A percentile compares a stretch with the other conserved stretches of the same genome.
phyloP scores from a whole-genome alignment of 2,888 invertebrate genomes.

The Volucella inanis region DNA sequence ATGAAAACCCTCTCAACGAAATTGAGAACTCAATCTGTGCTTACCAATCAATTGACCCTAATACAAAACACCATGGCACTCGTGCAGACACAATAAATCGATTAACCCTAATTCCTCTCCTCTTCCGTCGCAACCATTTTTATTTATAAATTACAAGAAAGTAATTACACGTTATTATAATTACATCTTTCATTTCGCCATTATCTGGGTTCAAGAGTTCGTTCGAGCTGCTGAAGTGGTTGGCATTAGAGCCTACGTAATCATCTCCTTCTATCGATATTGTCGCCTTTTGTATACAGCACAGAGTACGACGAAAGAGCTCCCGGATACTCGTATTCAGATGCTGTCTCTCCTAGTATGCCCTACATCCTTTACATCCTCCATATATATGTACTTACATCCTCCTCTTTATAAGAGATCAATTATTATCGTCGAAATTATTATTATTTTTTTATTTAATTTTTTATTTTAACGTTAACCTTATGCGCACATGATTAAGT shows the following conservation, averaged over 20 bases:
- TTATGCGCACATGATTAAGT: conserved; percentile 62
- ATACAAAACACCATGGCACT: too few species aligned
- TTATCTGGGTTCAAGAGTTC: conserved; percentile 32
- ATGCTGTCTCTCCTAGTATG: not conserved
- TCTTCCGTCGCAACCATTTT: too few species aligned
- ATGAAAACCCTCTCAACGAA: too few species aligned
- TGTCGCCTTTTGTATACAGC: conserved; percentile 32
- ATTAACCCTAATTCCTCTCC: too few species aligned
- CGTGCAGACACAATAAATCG: too few species aligned
- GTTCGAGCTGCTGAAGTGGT: conserved; percentile 42
- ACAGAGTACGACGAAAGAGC: conserved; percentile 19
- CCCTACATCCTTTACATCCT: conserved; percentile 19
- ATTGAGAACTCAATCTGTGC: too few species aligned
- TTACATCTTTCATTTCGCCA: conserved; percentile 16
- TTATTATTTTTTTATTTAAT: conserved; percentile 1
- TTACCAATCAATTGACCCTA: too few species aligned
- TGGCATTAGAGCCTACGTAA: conserved; percentile 45
- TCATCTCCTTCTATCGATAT: conserved; percentile 45
- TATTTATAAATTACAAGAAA: too few species aligned
- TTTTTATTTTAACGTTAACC: conserved; percentile 50
- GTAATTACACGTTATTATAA: not conserved
- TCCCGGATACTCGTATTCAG: too few species aligned
- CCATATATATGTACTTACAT: not conserved
- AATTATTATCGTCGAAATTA: conserved; percentile 64
- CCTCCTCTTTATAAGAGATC: conserved; percentile 60